Conservation (phyloP, 2,113 vertebrate genomes). For the Recurvirostra avosetta region DNA sequence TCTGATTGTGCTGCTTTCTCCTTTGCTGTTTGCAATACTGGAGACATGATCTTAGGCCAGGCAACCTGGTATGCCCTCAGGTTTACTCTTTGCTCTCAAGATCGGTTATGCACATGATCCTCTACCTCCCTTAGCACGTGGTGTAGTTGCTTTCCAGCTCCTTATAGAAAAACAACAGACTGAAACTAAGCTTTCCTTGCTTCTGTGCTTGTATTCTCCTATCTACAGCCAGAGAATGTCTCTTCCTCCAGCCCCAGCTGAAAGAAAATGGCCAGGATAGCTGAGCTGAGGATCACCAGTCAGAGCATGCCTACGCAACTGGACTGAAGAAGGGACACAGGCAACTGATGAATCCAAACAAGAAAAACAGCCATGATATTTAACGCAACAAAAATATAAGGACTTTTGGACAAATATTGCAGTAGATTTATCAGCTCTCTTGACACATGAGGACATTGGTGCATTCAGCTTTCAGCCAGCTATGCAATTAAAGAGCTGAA, state of each 20-base stretch:
- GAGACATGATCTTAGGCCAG: background rate
- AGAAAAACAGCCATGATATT: background rate
- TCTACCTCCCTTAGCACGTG: background rate
- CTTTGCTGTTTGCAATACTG: background rate
- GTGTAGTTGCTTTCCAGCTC: background rate
- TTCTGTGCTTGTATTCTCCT: background rate
- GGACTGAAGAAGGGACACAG: background rate
- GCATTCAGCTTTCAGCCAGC: background rate
- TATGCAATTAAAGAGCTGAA: background rate
- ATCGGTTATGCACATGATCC: background rate
- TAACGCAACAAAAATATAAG: background rate
- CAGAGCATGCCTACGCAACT: background rate
- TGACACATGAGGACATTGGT: background rate
- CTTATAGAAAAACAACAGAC: background rate
- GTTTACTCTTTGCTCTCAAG: background rate
- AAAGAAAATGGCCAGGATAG: background rate
- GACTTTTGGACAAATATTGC: background rate
- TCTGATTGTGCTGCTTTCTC: background rate
- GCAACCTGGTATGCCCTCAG: background rate
- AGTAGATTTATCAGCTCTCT: background rate
- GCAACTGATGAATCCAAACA: background rate
- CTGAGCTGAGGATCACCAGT: background rate
- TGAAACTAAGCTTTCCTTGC: background rate
- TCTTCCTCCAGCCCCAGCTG: background rate
- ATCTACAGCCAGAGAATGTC: background rate